Evolutionary conservation across 2,888 invertebrate species (phyloP), one percentile per base, ranked within the genome.

Genomic region (Andrena dorsata): DNA sequence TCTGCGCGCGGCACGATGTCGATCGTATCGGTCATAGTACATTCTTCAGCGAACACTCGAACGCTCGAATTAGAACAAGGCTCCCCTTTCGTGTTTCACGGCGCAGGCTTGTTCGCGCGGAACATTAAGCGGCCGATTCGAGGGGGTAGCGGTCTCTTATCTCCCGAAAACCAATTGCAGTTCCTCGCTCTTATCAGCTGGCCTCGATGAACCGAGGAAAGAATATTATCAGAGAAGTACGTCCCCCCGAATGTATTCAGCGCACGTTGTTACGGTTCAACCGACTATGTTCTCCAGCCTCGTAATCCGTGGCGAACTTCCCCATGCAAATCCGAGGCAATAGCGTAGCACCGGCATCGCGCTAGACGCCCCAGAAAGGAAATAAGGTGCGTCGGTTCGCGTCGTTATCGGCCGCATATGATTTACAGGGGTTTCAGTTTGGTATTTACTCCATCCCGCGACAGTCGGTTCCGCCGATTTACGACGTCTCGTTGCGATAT

Each of bases 161-260:
- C 83, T 3, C 64, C 2, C 13, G 32, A 3, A 10, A 8, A 35
- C 41, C 82, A 73, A 64, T 82, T 47, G 61, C 61, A 35, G 74
- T 51, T 28, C 32, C 35, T 32, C 41, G 0, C n/a, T 56, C 41
- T 82, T 82, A 84, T 84, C 84, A 30, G 65, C 63, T 1, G 26
- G 0, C 49, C 35, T 30, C 51, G 23, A 80, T 41, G 32, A 51
- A 8, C 70, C 56, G 53, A 13, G 82, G 49, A 70, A 83, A 83
- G 83, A 83, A 77, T 76, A 76, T 83, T 76, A 77, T 71, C 83
- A 13, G 28, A 26, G 69, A 74, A 61, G 41, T 77, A 68, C 56
- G 30, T 30, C 56, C 23, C 60, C 60, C 23, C 8, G 16, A 63
- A 68, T 53, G 78, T 79, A 83, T 84, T 83, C 83, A 56, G 69